phyloP scores from a whole-genome alignment of 2,113 vertebrate genomes.

The Poecile atricapillus region DNA sequence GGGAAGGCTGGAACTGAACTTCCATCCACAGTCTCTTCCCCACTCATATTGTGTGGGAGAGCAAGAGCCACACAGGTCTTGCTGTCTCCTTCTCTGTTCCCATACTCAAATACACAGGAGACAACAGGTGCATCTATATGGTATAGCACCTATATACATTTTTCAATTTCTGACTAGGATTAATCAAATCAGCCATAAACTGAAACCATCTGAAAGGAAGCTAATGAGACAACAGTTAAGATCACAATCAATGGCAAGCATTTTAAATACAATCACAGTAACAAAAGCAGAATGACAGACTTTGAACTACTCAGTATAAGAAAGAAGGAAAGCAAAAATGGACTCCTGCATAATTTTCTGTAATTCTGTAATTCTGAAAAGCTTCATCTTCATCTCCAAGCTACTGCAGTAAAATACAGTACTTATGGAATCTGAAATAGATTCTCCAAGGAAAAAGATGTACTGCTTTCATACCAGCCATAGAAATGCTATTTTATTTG shows the following conservation, averaged over 20 bases:
- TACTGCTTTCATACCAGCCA: neutral
- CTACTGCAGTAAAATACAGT: neutral
- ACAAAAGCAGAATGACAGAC: neutral
- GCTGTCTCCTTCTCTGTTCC: neutral
- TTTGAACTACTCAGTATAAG: neutral
- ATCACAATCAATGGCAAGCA: neutral
- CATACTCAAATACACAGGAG: neutral
- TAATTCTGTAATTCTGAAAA: neutral
- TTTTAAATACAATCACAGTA: neutral
- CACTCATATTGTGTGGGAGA: neutral
- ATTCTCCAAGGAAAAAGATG: neutral
- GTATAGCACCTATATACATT: neutral
- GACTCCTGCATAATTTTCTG: neutral
- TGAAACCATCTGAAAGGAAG: neutral
- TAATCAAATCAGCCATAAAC: neutral
- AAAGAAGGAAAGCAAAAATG: neutral
- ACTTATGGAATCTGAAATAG: neutral
- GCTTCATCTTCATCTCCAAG: neutral
- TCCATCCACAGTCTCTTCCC: neutral
- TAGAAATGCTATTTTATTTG: neutral
- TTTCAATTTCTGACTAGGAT: neutral
- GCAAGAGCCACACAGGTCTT: neutral
- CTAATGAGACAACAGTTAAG: neutral
- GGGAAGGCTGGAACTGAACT: neutral
- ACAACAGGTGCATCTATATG: neutral